These are phyloP conservation scores for Danionella cerebrum DNA, from an alignment of 2,113 vertebrate genomes.

Conservation along the genomic window DNA sequence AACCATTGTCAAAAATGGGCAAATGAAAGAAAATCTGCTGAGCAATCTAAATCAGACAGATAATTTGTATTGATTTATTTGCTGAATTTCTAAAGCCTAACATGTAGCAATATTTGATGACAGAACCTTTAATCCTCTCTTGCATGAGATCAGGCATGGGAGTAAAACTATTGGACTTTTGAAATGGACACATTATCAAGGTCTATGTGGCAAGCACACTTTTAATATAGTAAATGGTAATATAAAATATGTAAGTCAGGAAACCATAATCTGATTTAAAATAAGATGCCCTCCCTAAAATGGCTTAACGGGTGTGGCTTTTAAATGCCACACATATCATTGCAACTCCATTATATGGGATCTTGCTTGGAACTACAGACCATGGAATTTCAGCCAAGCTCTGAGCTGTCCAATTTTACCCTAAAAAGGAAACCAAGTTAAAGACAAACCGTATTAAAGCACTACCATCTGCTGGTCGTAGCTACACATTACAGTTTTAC, in stretches of 20 bases:
- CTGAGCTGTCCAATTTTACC: too few species aligned
- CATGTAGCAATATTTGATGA: slow-evolving; percentile 10
- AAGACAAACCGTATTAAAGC: background rate
- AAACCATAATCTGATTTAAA: too few species aligned
- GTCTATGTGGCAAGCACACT: background rate
- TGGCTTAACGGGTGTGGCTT: too few species aligned
- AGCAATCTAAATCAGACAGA: background rate
- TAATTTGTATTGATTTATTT: background rate
- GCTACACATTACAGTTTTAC: background rate
- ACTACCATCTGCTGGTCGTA: background rate
- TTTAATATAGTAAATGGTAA: too few species aligned
- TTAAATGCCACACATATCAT: too few species aligned
- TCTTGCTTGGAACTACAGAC: too few species aligned
- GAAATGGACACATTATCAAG: background rate
- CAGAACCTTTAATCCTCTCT: background rate
- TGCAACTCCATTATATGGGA: too few species aligned
- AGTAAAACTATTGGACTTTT: background rate
- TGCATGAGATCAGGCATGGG: background rate
- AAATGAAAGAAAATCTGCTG: background rate
- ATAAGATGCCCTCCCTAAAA: too few species aligned
- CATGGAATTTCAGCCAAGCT: too few species aligned
- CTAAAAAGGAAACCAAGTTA: too few species aligned
- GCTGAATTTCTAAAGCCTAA: background rate
- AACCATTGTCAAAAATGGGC: background rate
- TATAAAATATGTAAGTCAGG: too few species aligned